Evolutionary conservation across 1,140 invertebrate species (phyloP), one percentile per base, ranked within the genome.

Genomic region (Ostrea denselamellosa): DNA sequence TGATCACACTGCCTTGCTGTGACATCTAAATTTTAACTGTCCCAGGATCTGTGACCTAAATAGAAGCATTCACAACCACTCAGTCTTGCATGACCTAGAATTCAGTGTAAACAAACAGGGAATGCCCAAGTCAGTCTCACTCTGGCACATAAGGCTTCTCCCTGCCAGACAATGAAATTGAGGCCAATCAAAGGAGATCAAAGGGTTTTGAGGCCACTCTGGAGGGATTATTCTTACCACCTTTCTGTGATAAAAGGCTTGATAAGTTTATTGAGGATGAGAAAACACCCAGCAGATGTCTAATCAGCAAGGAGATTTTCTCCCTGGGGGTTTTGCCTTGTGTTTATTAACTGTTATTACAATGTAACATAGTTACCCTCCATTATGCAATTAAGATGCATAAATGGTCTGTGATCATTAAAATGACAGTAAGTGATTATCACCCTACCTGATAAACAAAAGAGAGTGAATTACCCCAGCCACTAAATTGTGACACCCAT

Each of bases 331-430:
- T 22, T 71, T 28, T 71, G 22, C 22, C 68, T 34, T 28, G 68
- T 71, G 68, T 25, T 71, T 25, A 34, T 71, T 71, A 34, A 71
- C 68, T 71, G 68, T 71, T 28, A 71, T 71, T 71, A 71, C 10
- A n/a, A n/a, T n/a, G n/a, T n/a, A n/a, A n/a, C 65, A n/a, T 19
- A 68, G 22, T 28, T 25, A 8, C 22, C 68, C 9, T 25, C 28
- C 28, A n/a, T 68, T 68, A 4, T 25, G n/a, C 9, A 22, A n/a
- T 65, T n/a, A 71, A 28, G 68, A 28, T 71, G 25, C 22, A 19
- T 28, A 25, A 28, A 10, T 10, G 68, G 68, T 28, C 68, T 34
- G 8, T 71, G 68, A 71, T 71, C 68, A 71, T 25, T 25, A 25
- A 8, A 71, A 10, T 34, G 68, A 71, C 25, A 34, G 12, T 44